These are phyloP conservation scores for Uropsilus gracilis DNA, from an alignment of 2,113 vertebrate genomes.

Conservation along the genomic window DNA sequence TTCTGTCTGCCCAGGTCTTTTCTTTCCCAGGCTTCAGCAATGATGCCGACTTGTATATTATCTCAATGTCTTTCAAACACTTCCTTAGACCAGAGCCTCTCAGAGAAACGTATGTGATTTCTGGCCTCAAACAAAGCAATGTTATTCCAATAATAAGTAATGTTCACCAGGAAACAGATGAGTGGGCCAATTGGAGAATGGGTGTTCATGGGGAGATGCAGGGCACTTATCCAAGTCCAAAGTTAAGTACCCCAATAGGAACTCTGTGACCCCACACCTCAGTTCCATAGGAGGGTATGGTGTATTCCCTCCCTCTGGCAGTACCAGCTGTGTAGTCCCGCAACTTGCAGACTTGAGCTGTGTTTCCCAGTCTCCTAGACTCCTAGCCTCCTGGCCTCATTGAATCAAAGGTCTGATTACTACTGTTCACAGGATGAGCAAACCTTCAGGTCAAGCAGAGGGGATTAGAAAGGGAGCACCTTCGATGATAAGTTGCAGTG, in stretches of 20 bases:
- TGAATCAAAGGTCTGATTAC: background rate
- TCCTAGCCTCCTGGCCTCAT: background rate
- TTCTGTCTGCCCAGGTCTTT: background rate
- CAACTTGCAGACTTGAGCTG: background rate
- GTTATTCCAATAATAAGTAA: too few species aligned
- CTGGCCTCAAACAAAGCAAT: background rate
- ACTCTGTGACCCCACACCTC: background rate
- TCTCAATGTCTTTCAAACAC: background rate
- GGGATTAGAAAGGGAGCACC: background rate
- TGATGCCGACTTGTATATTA: background rate
- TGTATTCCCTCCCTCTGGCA: background rate
- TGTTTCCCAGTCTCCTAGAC: background rate
- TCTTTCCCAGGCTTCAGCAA: background rate
- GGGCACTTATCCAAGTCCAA: too few species aligned
- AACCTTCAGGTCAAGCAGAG: background rate
- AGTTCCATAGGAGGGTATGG: background rate
- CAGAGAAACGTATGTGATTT: background rate
- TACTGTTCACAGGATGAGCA: background rate
- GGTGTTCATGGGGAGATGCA: too few species aligned
- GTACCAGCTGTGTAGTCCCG: background rate
- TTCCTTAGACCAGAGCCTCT: background rate
- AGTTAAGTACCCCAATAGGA: too few species aligned
- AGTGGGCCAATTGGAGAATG: too few species aligned
- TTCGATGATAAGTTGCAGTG: background rate
- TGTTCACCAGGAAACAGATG: too few species aligned